Evolutionary conservation across 2,888 invertebrate species (phyloP), one percentile per base, ranked within the genome.

Genomic region (Polylopha cassiicola): DNA sequence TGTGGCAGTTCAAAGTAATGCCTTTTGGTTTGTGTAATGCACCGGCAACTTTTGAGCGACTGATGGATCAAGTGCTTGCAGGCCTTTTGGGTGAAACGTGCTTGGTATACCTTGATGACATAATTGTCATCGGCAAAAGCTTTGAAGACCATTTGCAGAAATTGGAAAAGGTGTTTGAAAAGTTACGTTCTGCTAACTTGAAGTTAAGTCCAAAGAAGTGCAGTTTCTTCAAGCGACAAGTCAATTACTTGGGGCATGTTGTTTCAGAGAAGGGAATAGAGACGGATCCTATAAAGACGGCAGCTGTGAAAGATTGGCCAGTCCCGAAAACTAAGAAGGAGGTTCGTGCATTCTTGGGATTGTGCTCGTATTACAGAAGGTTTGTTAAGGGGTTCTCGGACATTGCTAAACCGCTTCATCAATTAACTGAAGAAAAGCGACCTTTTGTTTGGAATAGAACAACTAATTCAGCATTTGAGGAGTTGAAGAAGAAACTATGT

Each of bases 1-100:
- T 58, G 4, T 58, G 48, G 39, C 49, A 59, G 13, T 55, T 58
- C 28, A 47, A 39, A 1, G 51, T 55, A 0, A 55, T 55, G 55
- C 55, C 51, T 1, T 51, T 51, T 18, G 18, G 29, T 9, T 10
- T 29, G 3, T 29, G 29, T 18, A 17, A 30, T 7, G 30, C 18
- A 4, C 39, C 47, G 4, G 48, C 50, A 1, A 51, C 49, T 3
- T 50, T 51, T 34, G 46, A 54, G 28, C 31, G 47, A 2, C 20
- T 51, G 4, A 52, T 51, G 52, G 45, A 46, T 21, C 17, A 17
- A 17, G 5, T 17, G 5, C 5, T 17, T 4, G 17, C 17, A 4
- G 17, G 17, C 3, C 17, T 17, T 17, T 5, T 17, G 5, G 17
- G 17, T 4, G 18, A 18, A 2, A 18, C 18, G 2, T 18, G 18